Evolutionary conservation across 2,888 invertebrate species (phyloP), one percentile per base, ranked within the genome.

Genomic region (Stenichneumon culpator): DNA sequence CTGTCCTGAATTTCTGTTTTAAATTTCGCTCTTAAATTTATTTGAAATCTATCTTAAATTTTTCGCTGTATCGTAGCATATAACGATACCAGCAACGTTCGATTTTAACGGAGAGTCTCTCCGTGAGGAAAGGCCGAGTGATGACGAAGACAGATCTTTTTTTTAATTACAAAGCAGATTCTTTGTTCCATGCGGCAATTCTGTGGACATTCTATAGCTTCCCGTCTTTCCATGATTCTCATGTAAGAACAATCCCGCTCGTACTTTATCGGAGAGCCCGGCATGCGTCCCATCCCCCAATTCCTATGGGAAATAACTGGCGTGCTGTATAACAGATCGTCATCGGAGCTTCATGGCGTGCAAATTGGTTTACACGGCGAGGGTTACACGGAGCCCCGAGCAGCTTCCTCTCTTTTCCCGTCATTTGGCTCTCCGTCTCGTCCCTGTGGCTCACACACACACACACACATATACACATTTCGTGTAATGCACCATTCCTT

Each of bases 241-340:
- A 79, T 84, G 81, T 68, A 70, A 87, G 83, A 69, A 74, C 36
- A 84, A 77, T 78, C 72, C 70, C 78, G 50, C 87, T 63, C 39
- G 44, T 57, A 73, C 73, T 82, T 86, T 83, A 85, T 84, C 79
- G 39, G 68, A 67, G 32, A 79, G 63, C 22, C 16, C 67, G 28
- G 74, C 75, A 73, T 39, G 74, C 14, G 25, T 39, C 68, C 79
- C 81, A 60, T 60, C 81, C 81, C 90, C 89, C 90, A 90, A 93
- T 92, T 93, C 93, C 93, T 92, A 92, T 93, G 93, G 93, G 93
- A 93, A 93, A 93, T 93, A 93, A 91, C 91, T 89, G 87, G 88
- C 88, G 83, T 82, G 86, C 89, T 90, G 87, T 79, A 86, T 86
- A 86, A 87, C 89, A 86, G 88, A 91, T 91, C 90, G 89, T 90